Base-by-base conservation (phyloP, 2,113 vertebrate genomes). In the Eulemur rufifrons region DNA sequence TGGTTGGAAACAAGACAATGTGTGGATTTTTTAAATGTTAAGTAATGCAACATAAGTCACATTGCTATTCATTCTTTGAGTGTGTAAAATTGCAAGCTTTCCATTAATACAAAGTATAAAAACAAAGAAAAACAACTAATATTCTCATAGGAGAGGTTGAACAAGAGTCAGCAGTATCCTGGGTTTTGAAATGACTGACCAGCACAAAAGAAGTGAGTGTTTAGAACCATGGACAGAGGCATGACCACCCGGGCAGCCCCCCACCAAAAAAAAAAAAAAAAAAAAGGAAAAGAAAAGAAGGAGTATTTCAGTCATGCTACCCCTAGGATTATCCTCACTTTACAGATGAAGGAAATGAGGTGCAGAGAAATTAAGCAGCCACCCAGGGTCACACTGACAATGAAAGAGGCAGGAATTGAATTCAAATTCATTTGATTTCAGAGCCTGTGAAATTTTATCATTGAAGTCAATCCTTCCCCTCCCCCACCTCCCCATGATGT, bases 1-100 rank as follows among this genome's bases (percentile, higher is more conserved):
- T 50, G 12, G 4, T 89, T 91, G 73, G 52, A 91, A 96, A 95
- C 56, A 93, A 95, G 39, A 29, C 29, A 90, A 11, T 29, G 52
- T 71, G 13, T 93, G 39, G 34, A 78, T 77, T 89, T 88, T 80
- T 37, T 71, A 47, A 63, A 63, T 63, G 27, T 63, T 37, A 37
- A 66, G 39, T 37, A 74, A 84, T 47, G 4, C 39, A 77, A 42
- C n/a, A 18, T 90, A 59, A 96, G 29, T 61, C 45, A 82, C 8
- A 27, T 82, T 89, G 83, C 87, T 61, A 73, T 10, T 69, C 54
- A 56, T 10, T 52, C 42, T 88, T 56, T 78, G 37, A 89, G 25
- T 86, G 34, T 66, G 45, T 39, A 82, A 89, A 77, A 47, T 20
- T 45, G 8, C 37, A 50, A 89, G 29, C 42, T 89, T 89, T 77